phyloP scores from a whole-genome alignment of 2,888 invertebrate genomes.

The Conistra vaccinii region DNA sequence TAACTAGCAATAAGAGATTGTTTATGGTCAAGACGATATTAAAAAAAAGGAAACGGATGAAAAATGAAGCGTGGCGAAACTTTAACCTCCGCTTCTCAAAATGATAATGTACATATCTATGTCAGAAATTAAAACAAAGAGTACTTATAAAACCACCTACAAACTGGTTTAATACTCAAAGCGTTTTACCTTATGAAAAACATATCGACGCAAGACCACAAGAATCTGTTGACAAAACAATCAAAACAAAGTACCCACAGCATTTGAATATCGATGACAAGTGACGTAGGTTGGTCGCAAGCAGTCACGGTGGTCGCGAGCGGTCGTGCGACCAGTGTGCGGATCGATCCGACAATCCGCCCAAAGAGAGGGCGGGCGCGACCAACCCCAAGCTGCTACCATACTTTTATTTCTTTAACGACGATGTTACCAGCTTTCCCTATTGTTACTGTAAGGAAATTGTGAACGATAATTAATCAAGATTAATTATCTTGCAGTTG shows the following conservation, averaged over 20 bases:
- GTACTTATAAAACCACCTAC: too few species aligned
- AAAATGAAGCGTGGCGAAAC: neutral
- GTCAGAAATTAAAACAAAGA: neutral
- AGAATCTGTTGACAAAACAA: slow-evolving; percentile 63
- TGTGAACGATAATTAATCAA: slow-evolving; percentile 28
- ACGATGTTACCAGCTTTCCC: slow-evolving; percentile 64
- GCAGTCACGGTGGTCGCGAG: slow-evolving; percentile 42
- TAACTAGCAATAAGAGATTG: neutral
- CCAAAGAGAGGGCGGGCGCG: slow-evolving; percentile 70
- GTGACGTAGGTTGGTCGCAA: slow-evolving; percentile 59
- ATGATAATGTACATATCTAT: too few species aligned
- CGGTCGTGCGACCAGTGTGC: slow-evolving; percentile 57
- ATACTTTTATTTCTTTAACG: slow-evolving; percentile 70
- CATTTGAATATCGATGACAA: slow-evolving; percentile 64
- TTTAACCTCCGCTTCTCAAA: neutral
- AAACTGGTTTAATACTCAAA: neutral
- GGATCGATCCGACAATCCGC: slow-evolving; percentile 69
- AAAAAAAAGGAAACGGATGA: neutral
- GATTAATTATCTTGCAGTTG: slow-evolving; percentile 19
- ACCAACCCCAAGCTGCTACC: slow-evolving; percentile 63
- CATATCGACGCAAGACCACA: slow-evolving; percentile 3
- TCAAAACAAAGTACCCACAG: slow-evolving; percentile 59
- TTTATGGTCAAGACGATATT: neutral
- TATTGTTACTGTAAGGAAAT: slow-evolving; percentile 30
- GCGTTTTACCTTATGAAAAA: neutral